These are phyloP conservation scores for Scomber colias DNA, from an alignment of 2,113 vertebrate genomes.

Conservation along the genomic window DNA sequence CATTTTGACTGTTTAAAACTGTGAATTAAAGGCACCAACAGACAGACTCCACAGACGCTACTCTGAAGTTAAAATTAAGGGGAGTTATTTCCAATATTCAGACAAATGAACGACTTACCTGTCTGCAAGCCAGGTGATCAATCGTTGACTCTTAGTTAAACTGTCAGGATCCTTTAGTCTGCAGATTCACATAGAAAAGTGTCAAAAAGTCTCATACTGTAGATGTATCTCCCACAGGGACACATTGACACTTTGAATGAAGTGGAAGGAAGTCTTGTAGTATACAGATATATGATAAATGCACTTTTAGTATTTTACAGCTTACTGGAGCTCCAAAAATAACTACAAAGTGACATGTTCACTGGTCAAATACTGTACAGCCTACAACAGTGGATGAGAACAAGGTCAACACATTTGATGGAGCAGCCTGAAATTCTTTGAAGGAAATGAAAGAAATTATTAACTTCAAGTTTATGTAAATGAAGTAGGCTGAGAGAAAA, in stretches of 20 bases:
- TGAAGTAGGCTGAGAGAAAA: not conserved
- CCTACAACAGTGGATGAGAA: not conserved
- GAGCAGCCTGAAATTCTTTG: not conserved
- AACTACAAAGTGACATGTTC: not conserved
- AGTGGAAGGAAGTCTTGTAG: not conserved
- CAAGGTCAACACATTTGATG: not conserved
- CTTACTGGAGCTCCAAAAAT: not conserved
- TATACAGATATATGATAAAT: not conserved
- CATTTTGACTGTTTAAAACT: not conserved
- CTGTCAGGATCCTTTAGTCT: conserved; percentile 89
- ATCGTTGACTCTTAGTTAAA: conserved; percentile 88
- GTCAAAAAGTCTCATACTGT: not conserved
- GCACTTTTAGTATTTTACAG: not conserved
- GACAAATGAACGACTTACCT: conserved; percentile 83
- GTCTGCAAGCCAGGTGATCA: conserved; percentile 94
- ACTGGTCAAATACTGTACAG: too few relatives aligned
- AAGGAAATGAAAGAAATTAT: conserved; percentile 6
- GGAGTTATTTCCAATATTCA: not conserved
- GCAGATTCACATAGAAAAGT: conserved; percentile 29
- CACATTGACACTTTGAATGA: not conserved
- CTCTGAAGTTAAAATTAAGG: not conserved
- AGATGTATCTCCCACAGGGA: not conserved
- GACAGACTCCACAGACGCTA: not conserved
- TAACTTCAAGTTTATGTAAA: not conserved
- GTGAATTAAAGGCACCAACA: not conserved